A percentile compares a stretch with the other conserved stretches of the same genome.
phyloP scores from a whole-genome alignment of 2,888 invertebrate genomes.

The Leucophenga montana region DNA sequence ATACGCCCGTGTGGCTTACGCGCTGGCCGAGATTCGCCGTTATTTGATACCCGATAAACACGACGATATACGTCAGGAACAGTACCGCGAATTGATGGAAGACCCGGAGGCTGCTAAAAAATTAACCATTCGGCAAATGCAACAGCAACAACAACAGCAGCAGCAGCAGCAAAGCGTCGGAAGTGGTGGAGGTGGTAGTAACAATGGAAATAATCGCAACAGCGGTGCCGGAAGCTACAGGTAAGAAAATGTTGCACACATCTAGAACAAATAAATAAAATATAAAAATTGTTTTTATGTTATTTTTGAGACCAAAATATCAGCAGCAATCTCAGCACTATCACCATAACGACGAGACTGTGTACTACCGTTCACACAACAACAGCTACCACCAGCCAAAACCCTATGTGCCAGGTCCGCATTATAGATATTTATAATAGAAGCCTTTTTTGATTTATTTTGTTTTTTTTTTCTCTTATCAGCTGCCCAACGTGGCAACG shows the following conservation, averaged over 20 bases:
- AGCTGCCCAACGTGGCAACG: conserved; percentile 67
- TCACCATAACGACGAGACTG: conserved; percentile 70
- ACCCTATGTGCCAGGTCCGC: conserved; percentile 69
- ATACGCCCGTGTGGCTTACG: conserved; percentile 88
- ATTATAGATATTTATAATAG: neutral
- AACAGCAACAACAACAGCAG: conserved; percentile 57
- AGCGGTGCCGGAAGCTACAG: conserved; percentile 58
- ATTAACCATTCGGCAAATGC: conserved; percentile 67
- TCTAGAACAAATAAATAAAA: neutral
- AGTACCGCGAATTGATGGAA: conserved; percentile 83
- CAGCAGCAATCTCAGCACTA: conserved; percentile 68
- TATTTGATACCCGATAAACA: conserved; percentile 78
- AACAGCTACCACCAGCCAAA: conserved; percentile 69
- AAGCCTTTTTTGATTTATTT: neutral
- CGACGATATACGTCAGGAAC: conserved; percentile 88
- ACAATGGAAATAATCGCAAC: conserved; percentile 54
- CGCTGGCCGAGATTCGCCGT: conserved; percentile 84
- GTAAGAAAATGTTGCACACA: conserved; percentile 34
- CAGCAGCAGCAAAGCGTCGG: conserved; percentile 38
- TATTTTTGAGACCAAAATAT: conserved; percentile 62
- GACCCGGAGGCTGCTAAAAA: conserved; percentile 71
- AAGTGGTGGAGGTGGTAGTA: conserved; percentile 31
- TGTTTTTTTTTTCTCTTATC: conserved; percentile 10
- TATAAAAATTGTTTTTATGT: conserved; percentile 7
- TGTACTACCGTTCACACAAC: conserved; percentile 70